Evolutionary conservation across 1,140 invertebrate genomes (phyloP).

Genomic region (Camponotus floridanus): DNA sequence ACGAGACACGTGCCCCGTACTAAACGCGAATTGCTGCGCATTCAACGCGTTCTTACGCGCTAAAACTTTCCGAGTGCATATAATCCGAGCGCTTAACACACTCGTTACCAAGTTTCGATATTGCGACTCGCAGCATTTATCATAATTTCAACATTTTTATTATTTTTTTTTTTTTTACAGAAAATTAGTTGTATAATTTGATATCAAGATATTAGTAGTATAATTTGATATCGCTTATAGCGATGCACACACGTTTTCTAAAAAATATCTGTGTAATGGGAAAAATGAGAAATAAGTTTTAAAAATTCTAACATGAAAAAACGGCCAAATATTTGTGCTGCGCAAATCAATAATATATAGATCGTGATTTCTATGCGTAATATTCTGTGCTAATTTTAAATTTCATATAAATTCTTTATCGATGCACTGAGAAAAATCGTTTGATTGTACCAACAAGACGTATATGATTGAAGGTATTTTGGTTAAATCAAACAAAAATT

Average conservation of each 20-base stretch:
- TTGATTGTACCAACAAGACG: no score
- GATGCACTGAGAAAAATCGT: no score
- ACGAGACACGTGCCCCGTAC: conserved; percentile 46
- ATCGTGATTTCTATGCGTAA: not conserved
- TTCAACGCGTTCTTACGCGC: conserved; percentile 43
- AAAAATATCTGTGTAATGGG: no score
- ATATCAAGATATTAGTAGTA: not conserved
- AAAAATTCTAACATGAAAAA: no score
- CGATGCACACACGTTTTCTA: no score
- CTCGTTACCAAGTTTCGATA: not conserved
- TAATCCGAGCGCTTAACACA: conserved; percentile 18
- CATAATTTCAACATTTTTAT: not conserved
- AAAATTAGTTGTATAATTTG: no score
- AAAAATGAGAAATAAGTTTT: no score
- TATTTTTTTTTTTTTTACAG: no score
- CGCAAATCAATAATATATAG: not conserved
- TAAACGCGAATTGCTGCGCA: conserved; percentile 40
- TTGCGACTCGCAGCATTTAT: not conserved
- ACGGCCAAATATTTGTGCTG: no score
- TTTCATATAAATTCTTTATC: not conserved
- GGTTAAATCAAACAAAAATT: no score
- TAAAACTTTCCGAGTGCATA: conserved; percentile 36
- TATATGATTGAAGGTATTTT: no score
- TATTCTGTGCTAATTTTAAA: not conserved
- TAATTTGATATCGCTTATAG: not conserved